phyloP scores from a whole-genome alignment of 2,797 vertebrate species.

The Bufotes viridis region DNA sequence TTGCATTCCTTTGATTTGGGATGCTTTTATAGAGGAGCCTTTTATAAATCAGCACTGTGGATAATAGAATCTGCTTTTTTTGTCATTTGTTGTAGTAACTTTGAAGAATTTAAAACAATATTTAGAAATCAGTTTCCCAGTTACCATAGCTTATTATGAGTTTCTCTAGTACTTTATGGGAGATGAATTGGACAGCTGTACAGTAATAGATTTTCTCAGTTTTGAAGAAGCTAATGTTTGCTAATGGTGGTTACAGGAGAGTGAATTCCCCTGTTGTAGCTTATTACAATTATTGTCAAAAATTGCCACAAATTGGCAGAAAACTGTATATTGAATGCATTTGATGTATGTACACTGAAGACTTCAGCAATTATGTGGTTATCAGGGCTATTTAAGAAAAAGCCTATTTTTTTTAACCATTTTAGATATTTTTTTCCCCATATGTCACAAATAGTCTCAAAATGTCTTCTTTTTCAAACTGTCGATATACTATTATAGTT shows the following conservation, averaged over 20 bases:
- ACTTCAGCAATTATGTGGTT: conserved; percentile 17
- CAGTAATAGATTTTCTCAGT: conserved; percentile 30
- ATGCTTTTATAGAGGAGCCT: conserved; percentile 75
- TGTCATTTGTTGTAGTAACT: conserved; percentile 63
- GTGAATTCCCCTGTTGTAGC: conserved; percentile 45
- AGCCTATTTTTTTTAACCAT: neutral
- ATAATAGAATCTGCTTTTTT: conserved; percentile 66
- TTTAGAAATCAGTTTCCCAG: neutral
- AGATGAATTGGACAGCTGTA: neutral
- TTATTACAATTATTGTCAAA: conserved; percentile 46
- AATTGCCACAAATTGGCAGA: conserved; percentile 41
- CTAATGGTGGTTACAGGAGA: conserved; percentile 9
- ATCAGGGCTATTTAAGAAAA: conserved; percentile 12
- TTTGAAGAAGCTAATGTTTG: conserved; percentile 35
- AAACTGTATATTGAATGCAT: conserved; percentile 35
- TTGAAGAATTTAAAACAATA: conserved; percentile 55
- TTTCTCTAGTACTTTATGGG: conserved; percentile 4
- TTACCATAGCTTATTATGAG: conserved; percentile 62
- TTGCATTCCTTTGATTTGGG: conserved; percentile 68
- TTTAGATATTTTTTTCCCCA: neutral
- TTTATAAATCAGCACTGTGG: conserved; percentile 67
- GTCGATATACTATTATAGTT: neutral
- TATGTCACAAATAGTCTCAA: neutral
- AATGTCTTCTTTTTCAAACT: neutral
- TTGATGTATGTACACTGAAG: conserved; percentile 27